These are phyloP conservation scores for Oreocharis arfaki DNA, from an alignment of 2,113 vertebrate genomes.

Conservation along the genomic window DNA sequence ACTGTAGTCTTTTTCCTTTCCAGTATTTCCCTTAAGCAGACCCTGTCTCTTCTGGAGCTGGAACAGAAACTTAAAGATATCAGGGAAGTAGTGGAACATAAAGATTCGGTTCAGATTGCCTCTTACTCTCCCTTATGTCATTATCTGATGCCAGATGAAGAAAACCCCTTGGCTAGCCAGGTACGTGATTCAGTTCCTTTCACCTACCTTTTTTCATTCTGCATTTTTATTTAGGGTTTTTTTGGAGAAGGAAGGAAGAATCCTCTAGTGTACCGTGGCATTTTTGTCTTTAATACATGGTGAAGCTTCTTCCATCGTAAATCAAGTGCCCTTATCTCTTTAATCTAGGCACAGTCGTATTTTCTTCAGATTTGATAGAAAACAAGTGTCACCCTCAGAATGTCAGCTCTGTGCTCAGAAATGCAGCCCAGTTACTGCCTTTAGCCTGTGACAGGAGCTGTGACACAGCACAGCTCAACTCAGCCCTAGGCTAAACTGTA, in stretches of 20 bases:
- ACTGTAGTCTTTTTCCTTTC: neutral
- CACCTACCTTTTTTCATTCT: neutral
- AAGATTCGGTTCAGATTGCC: constrained; percentile 31
- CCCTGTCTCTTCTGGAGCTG: constrained; percentile 88
- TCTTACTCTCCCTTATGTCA: constrained; percentile 75
- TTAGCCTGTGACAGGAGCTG: neutral
- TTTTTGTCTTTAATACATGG: neutral
- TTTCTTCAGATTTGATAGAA: neutral
- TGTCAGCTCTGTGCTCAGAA: neutral
- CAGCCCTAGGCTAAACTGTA: neutral
- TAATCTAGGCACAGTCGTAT: neutral
- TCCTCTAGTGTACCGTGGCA: neutral
- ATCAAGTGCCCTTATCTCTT: neutral
- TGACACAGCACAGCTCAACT: neutral
- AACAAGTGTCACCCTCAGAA: neutral
- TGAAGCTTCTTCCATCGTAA: rapidly evolving
- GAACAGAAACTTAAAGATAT: constrained; percentile 89
- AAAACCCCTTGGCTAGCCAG: constrained; percentile 88
- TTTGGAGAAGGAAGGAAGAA: neutral
- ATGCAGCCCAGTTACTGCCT: neutral
- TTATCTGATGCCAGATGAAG: constrained; percentile 93
- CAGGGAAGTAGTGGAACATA: constrained; percentile 80
- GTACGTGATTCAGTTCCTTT: constrained; percentile 63
- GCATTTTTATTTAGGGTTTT: neutral
- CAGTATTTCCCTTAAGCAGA: constrained; percentile 92